These are phyloP conservation scores for Atta texana DNA, from an alignment of 1,140 invertebrate genomes.

Conservation along the genomic window DNA sequence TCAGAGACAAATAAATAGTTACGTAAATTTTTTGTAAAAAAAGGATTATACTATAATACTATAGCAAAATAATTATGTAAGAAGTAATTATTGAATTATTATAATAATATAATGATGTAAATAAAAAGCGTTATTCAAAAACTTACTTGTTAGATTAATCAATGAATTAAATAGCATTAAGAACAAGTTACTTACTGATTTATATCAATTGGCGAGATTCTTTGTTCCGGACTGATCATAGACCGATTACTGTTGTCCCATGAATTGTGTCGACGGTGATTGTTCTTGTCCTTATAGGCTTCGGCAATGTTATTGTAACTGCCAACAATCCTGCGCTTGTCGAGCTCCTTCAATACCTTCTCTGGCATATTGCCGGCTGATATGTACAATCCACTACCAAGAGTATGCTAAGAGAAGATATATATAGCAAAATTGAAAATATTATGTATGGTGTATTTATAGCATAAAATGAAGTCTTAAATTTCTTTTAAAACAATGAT, in stretches of 20 bases:
- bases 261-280: slow-evolving; percentile 83
- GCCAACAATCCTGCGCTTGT: slow-evolving; percentile 87
- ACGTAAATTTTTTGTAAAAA: neutral
- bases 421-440: neutral
- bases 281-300: slow-evolving; percentile 83
- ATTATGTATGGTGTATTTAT: neutral
- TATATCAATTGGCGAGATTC: slow-evolving; percentile 70
- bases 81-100: slow-evolving; percentile 4
- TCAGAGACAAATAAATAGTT: neutral
- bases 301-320: slow-evolving; percentile 84
- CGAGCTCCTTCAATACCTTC: slow-evolving; percentile 88
- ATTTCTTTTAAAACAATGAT: neutral
- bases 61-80: slow-evolving; percentile 28
- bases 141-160: neutral
- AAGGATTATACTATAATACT: neutral
- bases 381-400: slow-evolving; percentile 55
- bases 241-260: slow-evolving; percentile 84
- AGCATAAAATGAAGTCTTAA: neutral
- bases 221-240: slow-evolving; percentile 76
- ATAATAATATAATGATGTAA: neutral
- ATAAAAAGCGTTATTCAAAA: neutral
- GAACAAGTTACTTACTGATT: slow-evolving; percentile 69
- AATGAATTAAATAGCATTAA: neutral
- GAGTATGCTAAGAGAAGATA: slow-evolving; percentile 52
- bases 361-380: slow-evolving; percentile 84